These are phyloP conservation scores for Aradophagus sp. DNA, from an alignment of 1,140 invertebrate species.

Conservation along the genomic window DNA sequence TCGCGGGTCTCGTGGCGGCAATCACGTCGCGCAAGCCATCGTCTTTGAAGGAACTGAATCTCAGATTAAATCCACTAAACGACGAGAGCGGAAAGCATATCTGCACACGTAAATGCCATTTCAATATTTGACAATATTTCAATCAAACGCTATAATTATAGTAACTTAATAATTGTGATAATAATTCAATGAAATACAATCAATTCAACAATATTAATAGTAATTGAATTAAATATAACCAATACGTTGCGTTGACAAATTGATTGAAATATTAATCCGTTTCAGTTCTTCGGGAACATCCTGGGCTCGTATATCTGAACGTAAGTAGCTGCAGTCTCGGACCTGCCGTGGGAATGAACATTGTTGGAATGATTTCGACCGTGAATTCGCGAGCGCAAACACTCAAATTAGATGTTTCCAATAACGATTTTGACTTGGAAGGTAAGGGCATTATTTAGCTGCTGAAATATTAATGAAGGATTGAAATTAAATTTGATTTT, in stretches of 20 bases:
- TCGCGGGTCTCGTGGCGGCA: slow-evolving; percentile 63
- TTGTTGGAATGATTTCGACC: slow-evolving; percentile 60
- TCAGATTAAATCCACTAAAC: slow-evolving; percentile 66
- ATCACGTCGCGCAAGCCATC: slow-evolving; percentile 47
- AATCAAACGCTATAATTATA: neutral
- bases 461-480: neutral
- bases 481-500: neutral
- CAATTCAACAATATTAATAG: slow-evolving; percentile 2
- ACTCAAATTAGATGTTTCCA: slow-evolving; percentile 61
- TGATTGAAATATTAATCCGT: slow-evolving; percentile 2
- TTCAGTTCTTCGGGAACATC: slow-evolving; percentile 61
- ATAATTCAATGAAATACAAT: neutral
- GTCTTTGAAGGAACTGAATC: slow-evolving; percentile 57
- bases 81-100: slow-evolving; percentile 61
- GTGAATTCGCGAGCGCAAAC: slow-evolving; percentile 39
- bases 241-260: too few species aligned
- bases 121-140: neutral
- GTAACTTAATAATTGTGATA: too few species aligned
- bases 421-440: slow-evolving; percentile 63
- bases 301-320: slow-evolving; percentile 62
- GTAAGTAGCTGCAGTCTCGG: slow-evolving; percentile 63
- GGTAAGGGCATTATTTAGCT: slow-evolving; percentile 50
- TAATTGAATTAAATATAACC: neutral
- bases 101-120: slow-evolving; percentile 61
- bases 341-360: slow-evolving; percentile 53